Evolutionary conservation across 2,888 invertebrate species (phyloP).

Genomic region (Ophion obscuratus): DNA sequence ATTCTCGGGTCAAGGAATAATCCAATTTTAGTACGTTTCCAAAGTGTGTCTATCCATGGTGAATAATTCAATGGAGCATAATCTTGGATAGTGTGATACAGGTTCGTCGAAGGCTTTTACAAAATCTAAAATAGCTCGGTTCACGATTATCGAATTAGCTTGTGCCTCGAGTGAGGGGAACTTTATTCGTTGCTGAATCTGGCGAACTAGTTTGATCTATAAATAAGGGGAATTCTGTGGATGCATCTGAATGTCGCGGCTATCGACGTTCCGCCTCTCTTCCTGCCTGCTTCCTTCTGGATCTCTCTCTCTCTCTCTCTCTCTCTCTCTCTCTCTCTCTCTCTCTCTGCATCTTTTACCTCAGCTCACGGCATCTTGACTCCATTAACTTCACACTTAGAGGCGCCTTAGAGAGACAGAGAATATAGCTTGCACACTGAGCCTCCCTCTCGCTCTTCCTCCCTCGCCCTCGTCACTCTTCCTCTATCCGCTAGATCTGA

Average conservation of each 20-base stretch:
- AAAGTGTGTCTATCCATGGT: not conserved
- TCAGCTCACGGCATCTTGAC: constrained; percentile 79
- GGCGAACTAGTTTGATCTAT: constrained; percentile 41
- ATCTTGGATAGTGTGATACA: constrained; percentile 15
- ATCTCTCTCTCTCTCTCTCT: not conserved
- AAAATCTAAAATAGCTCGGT: constrained; percentile 31
- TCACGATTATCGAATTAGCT: constrained; percentile 36
- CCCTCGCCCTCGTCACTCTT: constrained; percentile 68
- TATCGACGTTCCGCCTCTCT: constrained; percentile 31
- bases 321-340: constrained; percentile 1
- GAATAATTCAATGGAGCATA: constrained; percentile 27
- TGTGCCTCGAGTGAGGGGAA: constrained; percentile 27
- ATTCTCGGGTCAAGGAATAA: constrained; percentile 40
- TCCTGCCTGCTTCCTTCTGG: not conserved
- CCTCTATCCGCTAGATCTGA: constrained; percentile 81
- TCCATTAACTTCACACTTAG: constrained; percentile 84
- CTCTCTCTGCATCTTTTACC: constrained; percentile 10
- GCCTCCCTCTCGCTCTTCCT: constrained; percentile 44
- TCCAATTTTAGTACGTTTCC: constrained; percentile 4
- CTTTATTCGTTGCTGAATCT: not conserved
- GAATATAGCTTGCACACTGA: constrained; percentile 24
- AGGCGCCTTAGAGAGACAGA: constrained; percentile 72
- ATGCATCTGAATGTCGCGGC: constrained; percentile 45
- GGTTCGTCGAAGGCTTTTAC: constrained; percentile 4
- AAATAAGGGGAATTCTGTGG: constrained; percentile 59